Base-by-base conservation (phyloP, 2,797 vertebrate species). In the Chaetodon trifasciatus region DNA sequence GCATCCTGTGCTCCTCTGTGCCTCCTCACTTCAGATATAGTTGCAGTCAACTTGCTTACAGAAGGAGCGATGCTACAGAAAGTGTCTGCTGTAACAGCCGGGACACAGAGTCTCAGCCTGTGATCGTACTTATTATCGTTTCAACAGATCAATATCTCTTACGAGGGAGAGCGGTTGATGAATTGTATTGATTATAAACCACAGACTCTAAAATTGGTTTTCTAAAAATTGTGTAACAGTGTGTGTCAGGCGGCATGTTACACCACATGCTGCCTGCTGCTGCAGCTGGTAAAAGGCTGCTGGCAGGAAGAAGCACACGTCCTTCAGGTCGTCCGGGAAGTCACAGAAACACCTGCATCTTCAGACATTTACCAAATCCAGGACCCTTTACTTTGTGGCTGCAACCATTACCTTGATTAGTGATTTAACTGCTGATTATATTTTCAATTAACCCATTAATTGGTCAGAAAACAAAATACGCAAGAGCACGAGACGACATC, bases 131-230 rank as follows among this genome's bases (percentile, higher is more conserved):
- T 61, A 49, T 63, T 78, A 58, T 23, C 70, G 74, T 67, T 78
- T 67, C 52, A 71, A 68, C 64, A 62, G 75, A 83, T 86, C 73
- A 68, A 68, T 82, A 55, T 58, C 24, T 81, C 57, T 84, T 57
- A 68, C 62, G 28, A 49, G 55, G 47, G 35, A 16, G 58, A 67
- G 67, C 39, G 2, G 62, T 17, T 83, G 78, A 87, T 78, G 46
- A 68, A 77, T 70, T 85, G 71, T 52, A 40, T 76, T 70, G 82
- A 80, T 83, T 76, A 71, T 52, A 65, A 82, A 82, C 28, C 68
- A 68, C 49, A 78, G 60, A 84, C 32, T 32, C 47, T 68, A 35
- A 52, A 64, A 81, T 49, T 63, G 53, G 32, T 76, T 84, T 78
- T 76, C 63, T 60, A 46, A 55, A 55, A 67, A 69, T n/a, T 44